Evolutionary conservation across 2,888 invertebrate genomes (phyloP), one percentile per base, ranked within the genome.

Genomic region (Coronaproctus castanopsis): DNA sequence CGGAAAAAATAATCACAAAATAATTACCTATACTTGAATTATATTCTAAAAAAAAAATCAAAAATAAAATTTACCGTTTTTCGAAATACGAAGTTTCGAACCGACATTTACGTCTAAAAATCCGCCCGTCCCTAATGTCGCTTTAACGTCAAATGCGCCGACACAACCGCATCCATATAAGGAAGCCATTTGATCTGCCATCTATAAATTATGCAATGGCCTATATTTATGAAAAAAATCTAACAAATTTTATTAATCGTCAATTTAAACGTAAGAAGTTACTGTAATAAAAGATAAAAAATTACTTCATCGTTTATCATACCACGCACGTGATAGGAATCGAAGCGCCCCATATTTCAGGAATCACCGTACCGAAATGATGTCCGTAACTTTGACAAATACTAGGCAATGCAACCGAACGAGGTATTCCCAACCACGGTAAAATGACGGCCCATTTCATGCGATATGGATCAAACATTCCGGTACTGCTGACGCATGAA

Each of bases 41-140:
- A 14, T 48, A 21, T 51, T 21, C 54, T 21, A 10, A 24, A 24
- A 55, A 8, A 57, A 52, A 52, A 5, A 21, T 49, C 14, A 51
- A 51, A 51, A 1, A 2, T 20, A 48, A 5, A 14, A 19, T 3
- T 52, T 52, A 59, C 59, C 59, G 21, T 22, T 48, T n/a, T 24
- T 55, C n/a, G 36, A 24, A 58, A 61, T 59, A 24, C 51, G 51
- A 20, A 60, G 59, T 48, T 24, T 24, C 20, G 51, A 52, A 0
- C 86, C 87, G 0, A 91, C 89, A 69, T 90, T 85, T 48, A 91
- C 79, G 70, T 91, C 81, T 52, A 93, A 73, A 72, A 95, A 95
- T 0, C 87, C 85, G 0, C 95, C 95, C 0, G 93, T 95, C 0
- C 93, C 93, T 75, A 95, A 78, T 0, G 92, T 92, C 1, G 92